Evolutionary conservation across 1,140 invertebrate species (phyloP).

Genomic region (Pentalonia nigronervosa): DNA sequence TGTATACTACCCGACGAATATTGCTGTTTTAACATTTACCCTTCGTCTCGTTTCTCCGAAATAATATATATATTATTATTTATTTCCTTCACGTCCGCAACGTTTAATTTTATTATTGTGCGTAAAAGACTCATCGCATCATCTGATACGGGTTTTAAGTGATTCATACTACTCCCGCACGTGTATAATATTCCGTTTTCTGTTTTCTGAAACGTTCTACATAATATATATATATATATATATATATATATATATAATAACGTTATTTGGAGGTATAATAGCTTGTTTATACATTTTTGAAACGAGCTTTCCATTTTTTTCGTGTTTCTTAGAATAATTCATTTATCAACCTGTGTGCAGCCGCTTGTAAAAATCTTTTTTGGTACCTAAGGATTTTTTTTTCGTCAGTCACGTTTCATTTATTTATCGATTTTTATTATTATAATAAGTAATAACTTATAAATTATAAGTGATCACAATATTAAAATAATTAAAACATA

Average conservation of each 20-base stretch:
- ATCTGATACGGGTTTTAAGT: conserved; percentile 37
- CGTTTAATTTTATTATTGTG: conserved; percentile 49
- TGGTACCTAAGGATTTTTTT: not conserved
- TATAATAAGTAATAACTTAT: no score
- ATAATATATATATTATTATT: conserved; percentile 34
- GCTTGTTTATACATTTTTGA: not conserved
- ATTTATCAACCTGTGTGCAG: not conserved
- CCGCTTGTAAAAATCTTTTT: not conserved
- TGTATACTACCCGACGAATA: not conserved
- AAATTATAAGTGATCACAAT: not conserved
- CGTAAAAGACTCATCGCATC: conserved; percentile 50
- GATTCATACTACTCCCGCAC: conserved; percentile 30
- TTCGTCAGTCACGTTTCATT: not conserved
- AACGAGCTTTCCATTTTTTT: not conserved
- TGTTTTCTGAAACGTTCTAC: not conserved
- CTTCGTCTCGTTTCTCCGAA: not conserved
- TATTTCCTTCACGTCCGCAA: conserved; percentile 49
- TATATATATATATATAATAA: not conserved
- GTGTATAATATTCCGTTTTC: conserved; percentile 22
- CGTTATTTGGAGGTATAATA: conserved; percentile 8
- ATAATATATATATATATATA: not conserved
- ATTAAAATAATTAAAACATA: not conserved
- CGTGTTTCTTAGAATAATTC: not conserved
- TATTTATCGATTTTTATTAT: not conserved
- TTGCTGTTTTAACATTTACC: conserved; percentile 3